Evolutionary conservation across 2,888 invertebrate species (phyloP).

Genomic region (Lepidocyrtoides sp.): DNA sequence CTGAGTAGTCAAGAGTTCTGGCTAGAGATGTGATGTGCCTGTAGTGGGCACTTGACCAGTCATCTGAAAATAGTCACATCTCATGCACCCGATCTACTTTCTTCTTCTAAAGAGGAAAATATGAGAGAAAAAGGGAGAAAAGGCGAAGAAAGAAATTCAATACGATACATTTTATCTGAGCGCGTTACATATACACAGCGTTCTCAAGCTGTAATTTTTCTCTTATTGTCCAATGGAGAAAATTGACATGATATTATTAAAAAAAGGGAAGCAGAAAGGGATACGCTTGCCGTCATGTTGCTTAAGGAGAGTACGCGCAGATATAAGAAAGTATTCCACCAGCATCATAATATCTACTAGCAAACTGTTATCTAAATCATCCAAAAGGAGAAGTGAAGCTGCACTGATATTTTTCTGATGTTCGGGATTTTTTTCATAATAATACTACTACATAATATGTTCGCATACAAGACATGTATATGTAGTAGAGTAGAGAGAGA

Average conservation of each 20-base stretch:
- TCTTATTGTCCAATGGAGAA: constrained; percentile 58
- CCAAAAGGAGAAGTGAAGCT: constrained; percentile 46
- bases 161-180: constrained; percentile 57
- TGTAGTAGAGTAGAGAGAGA: constrained; percentile 14
- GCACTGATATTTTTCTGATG: constrained; percentile 54
- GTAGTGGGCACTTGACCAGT: constrained; percentile 76
- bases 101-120: constrained; percentile 40
- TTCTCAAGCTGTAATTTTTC: constrained; percentile 47
- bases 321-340: constrained; percentile 8
- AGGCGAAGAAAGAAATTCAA: not conserved
- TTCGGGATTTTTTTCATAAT: constrained; percentile 10
- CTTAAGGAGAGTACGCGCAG: not conserved
- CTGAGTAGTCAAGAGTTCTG: constrained; percentile 63
- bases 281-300: not conserved
- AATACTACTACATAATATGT: not conserved
- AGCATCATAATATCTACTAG: not conserved
- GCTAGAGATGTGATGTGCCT: constrained; percentile 59
- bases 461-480: too few species aligned
- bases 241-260: constrained; percentile 65
- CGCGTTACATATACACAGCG: constrained; percentile 46
- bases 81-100: constrained; percentile 54
- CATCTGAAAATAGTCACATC: constrained; percentile 73
- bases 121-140: constrained; percentile 13
- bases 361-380: constrained; percentile 36
- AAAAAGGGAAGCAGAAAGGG: not conserved